A percentile compares a stretch with the other conserved stretches of the same genome.
Conservation (phyloP, 2,113 vertebrate genomes). For the Eptesicus fuscus region DNA sequence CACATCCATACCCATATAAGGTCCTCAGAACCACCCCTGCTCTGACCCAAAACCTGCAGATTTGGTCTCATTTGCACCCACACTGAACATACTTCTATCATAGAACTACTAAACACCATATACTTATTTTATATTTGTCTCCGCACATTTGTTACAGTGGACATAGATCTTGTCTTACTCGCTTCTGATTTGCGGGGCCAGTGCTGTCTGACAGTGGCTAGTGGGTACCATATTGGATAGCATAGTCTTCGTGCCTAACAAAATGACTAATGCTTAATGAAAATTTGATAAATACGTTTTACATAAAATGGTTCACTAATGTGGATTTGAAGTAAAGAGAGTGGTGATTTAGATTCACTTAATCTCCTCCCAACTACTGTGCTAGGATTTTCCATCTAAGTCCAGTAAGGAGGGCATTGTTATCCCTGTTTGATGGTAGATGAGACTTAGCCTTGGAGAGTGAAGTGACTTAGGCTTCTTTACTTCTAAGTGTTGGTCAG, state of each 20-base stretch:
- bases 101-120: not conserved
- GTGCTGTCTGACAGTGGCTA: too few species aligned
- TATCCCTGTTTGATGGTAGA: not conserved
- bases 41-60: not conserved
- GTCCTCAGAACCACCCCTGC: not conserved
- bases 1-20: rapidly evolving
- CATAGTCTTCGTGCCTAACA: not conserved
- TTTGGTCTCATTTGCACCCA: not conserved
- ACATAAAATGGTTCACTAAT: not conserved
- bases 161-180: not conserved
- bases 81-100: not conserved
- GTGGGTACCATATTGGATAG: not conserved
- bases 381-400: not conserved
- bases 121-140: not conserved
- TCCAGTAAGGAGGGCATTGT: not conserved
- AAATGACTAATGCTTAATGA: not conserved
- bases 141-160: not conserved
- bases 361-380: not conserved
- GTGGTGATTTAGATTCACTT: not conserved
- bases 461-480: not conserved
- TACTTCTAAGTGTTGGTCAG: not conserved
- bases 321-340: not conserved
- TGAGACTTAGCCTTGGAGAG: not conserved
- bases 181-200: not conserved
- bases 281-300: not conserved